Evolutionary conservation across 2,113 vertebrate species (phyloP), one percentile per base, ranked within the genome.

Genomic region (Arizona elegans): DNA sequence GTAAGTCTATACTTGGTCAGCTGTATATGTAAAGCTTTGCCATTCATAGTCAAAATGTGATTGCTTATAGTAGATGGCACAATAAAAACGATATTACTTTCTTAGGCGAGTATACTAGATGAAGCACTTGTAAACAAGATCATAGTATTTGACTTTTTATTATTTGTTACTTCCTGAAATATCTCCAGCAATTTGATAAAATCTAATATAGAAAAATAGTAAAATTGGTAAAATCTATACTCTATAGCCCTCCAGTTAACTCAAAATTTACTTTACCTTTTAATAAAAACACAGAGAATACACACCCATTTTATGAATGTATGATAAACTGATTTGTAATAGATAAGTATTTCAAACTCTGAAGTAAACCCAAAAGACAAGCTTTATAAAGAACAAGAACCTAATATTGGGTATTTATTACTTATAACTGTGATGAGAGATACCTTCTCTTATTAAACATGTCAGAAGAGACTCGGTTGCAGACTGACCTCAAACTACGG

Each of bases 331-430:
- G 89, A 93, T 93, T 50, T 90, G 21, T 15, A 93, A 70, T 54
- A 87, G 24, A 29, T 59, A 93, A 91, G 47, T 58, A 90, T 93
- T 93, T 90, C 50, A 85, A 90, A 87, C 58, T 93, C 43, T 90
- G 47, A 91, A 93, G 58, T 56, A 88, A 93, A 91, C 3, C 86
- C 85, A 65, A 90, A 93, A 33, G 86, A 85, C 47, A 87, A 87
- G 87, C n/a, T 88, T 5, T 92, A 43, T 33, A 86, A 86, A 93
- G 52, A 90, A 24, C 58, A 87, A 52, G 50, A 91, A 24, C 15
- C n/a, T 33, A 87, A 58, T 70, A 93, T 87, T 75, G 17, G 87
- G 10, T 33, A n/a, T 3, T 91, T 91, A 75, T 90, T 56, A 53
- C 62, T 70, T 65, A 65, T 90, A 93, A 65, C 88, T n/a, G 50